Base-by-base conservation (phyloP, 2,888 invertebrate genomes). In the Lucinisca nassula region DNA sequence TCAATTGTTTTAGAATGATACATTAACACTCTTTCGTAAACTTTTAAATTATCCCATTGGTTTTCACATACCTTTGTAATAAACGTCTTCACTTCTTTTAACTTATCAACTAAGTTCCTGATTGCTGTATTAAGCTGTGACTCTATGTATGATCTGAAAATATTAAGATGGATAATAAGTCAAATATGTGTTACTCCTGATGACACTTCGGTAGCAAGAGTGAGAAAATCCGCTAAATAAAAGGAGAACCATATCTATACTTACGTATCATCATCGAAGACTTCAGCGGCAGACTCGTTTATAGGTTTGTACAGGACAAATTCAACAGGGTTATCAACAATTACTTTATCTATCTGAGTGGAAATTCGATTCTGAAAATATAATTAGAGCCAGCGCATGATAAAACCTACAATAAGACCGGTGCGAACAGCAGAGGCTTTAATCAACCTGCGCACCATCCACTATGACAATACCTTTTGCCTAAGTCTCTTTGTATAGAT, bases 261-360 rank as follows among this genome's bases (percentile, higher is more conserved):
- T 58, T 27, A 58, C 58, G 24, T 72, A 27, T 77, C 78, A 79
- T 84, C 51, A 58, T 73, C 73, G 24, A 83, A 79, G 24, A 88
- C 30, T 38, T 77, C 75, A 21, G 84, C 75, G 10, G 84, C 73
- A 8, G 35, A n/a, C 1, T 72, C 82, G 40, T 74, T 89, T 61
- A 91, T 92, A 12, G 93, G 93, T 73, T 84, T 84, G 78, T 89
- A 93, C 1, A 87, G 79, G 10, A 82, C 73, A 40, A 87, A 89
- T 4, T 86, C 49, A 24, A 61, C 77, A 21, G 86, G 83, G 30
- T 85, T 78, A 14, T 27, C 27, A 35, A 30, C 73, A 49, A 30
- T 84, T 49, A 91, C 38, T 6, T 32, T 79, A 51, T 87, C 90
- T 21, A 93, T 84, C 32, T 90, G 85, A 17, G 32, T 70, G 0